These are phyloP conservation scores for Drosophila colorata DNA, from an alignment of 2,888 invertebrate genomes.

Conservation along the genomic window DNA sequence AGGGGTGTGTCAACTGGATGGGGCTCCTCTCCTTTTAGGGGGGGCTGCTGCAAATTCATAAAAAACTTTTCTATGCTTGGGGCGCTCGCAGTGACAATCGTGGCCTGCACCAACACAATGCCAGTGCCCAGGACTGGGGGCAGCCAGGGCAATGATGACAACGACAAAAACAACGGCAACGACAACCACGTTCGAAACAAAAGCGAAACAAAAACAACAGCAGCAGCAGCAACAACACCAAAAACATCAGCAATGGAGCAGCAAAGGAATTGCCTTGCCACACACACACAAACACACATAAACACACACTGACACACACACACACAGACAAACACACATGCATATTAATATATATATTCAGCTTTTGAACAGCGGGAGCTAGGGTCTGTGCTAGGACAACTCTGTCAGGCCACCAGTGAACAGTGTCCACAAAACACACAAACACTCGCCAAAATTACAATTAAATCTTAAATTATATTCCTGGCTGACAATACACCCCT, in stretches of 20 bases:
- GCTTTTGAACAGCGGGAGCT: constrained; percentile 54
- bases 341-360: constrained; percentile 8
- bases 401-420: constrained; percentile 11
- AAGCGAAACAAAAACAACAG: constrained; percentile 64
- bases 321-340: constrained; percentile 14
- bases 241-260: constrained; percentile 43
- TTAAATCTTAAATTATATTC: background rate
- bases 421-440: constrained; percentile 10
- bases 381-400: constrained; percentile 32
- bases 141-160: constrained; percentile 70
- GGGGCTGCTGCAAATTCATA: constrained; percentile 65
- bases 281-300: constrained; percentile 21
- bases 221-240: constrained; percentile 41
- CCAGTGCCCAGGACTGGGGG: constrained; percentile 42
- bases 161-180: constrained; percentile 61
- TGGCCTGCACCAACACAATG: constrained; percentile 72
- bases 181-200: constrained; percentile 66
- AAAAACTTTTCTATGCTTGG: constrained; percentile 78
- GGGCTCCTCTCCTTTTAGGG: constrained; percentile 4
- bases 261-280: constrained; percentile 51
- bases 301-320: constrained; percentile 26
- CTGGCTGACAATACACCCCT: too few relatives aligned
- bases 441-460: background rate
- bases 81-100: constrained; percentile 80
- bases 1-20: background rate